Percentiles rank a stretch among this genome's conserved stretches.
Evolutionary conservation across 2,888 invertebrate species (phyloP).

Genomic region (Crematogaster levior): DNA sequence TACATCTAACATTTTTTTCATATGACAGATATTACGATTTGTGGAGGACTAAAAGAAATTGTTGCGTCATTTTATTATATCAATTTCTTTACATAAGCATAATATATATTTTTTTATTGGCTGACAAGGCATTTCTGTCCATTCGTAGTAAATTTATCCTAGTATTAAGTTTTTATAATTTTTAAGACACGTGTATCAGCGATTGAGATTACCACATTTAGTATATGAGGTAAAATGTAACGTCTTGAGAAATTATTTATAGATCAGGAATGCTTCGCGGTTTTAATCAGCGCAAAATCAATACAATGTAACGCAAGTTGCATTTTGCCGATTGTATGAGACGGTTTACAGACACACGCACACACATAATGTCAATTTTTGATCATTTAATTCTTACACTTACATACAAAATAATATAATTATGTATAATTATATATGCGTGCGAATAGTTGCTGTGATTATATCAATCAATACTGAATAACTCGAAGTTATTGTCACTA

Average conservation of each 20-base stretch:
- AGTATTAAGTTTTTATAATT: background rate
- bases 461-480: background rate
- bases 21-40: slow-evolving; percentile 1
- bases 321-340: slow-evolving; percentile 31
- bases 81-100: background rate
- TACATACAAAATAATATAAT: background rate
- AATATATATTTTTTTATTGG: background rate
- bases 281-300: slow-evolving; percentile 49
- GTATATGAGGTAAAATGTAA: slow-evolving; percentile 48
- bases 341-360: slow-evolving; percentile 35
- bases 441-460: background rate
- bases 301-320: slow-evolving; percentile 18
- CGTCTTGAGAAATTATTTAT: slow-evolving; percentile 51
- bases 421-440: background rate
- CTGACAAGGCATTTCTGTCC: background rate
- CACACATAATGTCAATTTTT: slow-evolving; percentile 7
- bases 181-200: background rate
- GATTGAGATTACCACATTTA: slow-evolving; percentile 63
- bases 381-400: slow-evolving; percentile 2
- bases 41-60: slow-evolving; percentile 16
- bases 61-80: background rate
- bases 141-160: background rate
- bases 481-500: background rate
- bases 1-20: background rate
- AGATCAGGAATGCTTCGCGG: slow-evolving; percentile 62